Evolutionary conservation across 2,797 vertebrate species (phyloP).

Genomic region (Margarornis squamiger): DNA sequence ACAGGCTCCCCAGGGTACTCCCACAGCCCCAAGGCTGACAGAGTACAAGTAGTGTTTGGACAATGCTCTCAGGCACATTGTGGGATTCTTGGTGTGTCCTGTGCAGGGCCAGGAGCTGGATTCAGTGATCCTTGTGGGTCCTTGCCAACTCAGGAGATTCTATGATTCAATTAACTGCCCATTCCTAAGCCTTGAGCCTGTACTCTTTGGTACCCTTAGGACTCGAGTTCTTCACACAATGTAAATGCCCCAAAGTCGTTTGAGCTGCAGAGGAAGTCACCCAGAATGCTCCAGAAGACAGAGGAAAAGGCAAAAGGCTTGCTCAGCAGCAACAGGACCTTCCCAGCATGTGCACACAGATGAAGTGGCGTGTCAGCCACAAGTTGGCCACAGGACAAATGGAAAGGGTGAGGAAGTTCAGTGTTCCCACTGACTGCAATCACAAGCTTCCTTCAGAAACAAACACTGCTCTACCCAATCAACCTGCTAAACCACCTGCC

Average conservation of each 20-base stretch:
- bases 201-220: neutral
- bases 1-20: neutral
- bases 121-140: neutral
- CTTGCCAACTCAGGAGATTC: neutral
- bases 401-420: neutral
- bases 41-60: neutral
- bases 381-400: neutral
- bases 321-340: neutral
- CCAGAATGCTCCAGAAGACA: neutral
- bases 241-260: neutral
- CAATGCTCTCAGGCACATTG: neutral
- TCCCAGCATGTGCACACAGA: neutral
- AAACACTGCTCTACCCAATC: neutral
- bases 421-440: accelerated
- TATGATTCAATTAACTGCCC: neutral
- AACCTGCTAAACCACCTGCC: neutral
- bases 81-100: neutral
- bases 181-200: neutral
- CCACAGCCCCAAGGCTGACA: neutral
- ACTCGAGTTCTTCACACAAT: neutral
- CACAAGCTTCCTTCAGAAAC: neutral
- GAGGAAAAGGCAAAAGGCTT: neutral
- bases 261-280: neutral
- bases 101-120: neutral
- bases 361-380: neutral